Evolutionary conservation across 2,888 invertebrate genomes (phyloP).

Genomic region (Zelleria hepariella): DNA sequence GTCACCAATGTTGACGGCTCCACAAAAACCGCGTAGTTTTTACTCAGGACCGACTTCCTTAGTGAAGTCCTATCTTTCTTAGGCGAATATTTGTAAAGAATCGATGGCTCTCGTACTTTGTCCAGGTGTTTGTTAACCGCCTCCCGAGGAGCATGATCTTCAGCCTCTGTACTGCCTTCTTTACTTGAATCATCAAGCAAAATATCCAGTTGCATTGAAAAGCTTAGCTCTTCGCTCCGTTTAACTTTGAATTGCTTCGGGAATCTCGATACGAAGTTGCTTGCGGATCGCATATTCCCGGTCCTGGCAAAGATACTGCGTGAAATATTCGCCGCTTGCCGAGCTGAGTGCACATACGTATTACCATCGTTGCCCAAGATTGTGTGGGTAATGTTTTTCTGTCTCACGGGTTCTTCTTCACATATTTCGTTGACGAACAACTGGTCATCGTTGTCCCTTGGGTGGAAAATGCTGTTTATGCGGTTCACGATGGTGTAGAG

Average conservation of each 20-base stretch:
- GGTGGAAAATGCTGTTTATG: conserved; percentile 42
- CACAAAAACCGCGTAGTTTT: conserved; percentile 23
- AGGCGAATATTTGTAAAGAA: conserved; percentile 45
- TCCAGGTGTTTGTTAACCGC: conserved; percentile 18
- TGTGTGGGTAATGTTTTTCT: conserved; percentile 40
- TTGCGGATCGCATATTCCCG: conserved; percentile 34
- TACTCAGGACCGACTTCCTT: conserved; percentile 43
- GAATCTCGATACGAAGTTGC: conserved; percentile 37
- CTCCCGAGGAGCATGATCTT: conserved; percentile 2
- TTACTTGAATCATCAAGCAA: conserved; percentile 33
- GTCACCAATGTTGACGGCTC: conserved; percentile 10
- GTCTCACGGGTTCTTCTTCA: conserved; percentile 21
- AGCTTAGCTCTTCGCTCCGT: conserved; percentile 42
- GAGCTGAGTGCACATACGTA: conserved; percentile 38
- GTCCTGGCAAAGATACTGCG: conserved; percentile 48
- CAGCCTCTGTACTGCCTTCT: conserved; percentile 14
- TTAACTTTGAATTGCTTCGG: conserved; percentile 40
- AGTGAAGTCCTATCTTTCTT: conserved; percentile 41
- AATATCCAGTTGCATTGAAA: conserved; percentile 48
- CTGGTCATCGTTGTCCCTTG: conserved; percentile 47
- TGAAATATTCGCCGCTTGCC: conserved; percentile 30
- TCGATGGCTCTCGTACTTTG: conserved; percentile 30
- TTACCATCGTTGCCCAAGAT: conserved; percentile 27
- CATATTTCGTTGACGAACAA: conserved; percentile 31
- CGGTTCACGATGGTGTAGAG: conserved; percentile 47